Evolutionary conservation across 2,797 vertebrate species (phyloP).

Genomic region (Avahi laniger): DNA sequence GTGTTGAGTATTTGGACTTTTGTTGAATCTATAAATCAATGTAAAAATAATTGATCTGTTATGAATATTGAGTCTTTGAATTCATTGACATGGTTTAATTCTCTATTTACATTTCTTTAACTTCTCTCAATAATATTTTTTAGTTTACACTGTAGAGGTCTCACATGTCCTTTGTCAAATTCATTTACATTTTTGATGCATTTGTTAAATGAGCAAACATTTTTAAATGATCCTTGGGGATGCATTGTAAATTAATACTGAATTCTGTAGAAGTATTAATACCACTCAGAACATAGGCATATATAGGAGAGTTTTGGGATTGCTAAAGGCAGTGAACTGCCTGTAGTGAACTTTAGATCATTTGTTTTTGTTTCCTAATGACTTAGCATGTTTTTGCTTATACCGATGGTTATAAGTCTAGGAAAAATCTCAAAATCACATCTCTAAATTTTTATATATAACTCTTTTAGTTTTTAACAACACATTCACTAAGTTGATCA

Average conservation of each 20-base stretch:
- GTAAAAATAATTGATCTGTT: neutral
- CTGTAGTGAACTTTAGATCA: neutral
- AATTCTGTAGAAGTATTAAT: constrained; percentile 32
- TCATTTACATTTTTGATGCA: neutral
- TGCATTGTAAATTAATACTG: constrained; percentile 53
- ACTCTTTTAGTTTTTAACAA: neutral
- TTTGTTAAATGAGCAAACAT: constrained; percentile 25
- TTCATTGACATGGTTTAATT: neutral
- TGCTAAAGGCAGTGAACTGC: neutral
- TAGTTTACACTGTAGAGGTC: neutral
- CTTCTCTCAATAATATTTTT: neutral
- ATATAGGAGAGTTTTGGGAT: neutral
- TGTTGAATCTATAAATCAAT: neutral
- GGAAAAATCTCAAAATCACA: neutral
- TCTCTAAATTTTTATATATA: neutral
- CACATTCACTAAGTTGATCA: neutral
- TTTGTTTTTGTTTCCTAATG: neutral
- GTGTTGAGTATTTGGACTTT: neutral
- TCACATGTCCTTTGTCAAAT: neutral
- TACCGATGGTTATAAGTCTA: neutral
- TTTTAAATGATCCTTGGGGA: constrained; percentile 32
- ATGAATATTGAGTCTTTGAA: neutral
- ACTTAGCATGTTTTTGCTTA: neutral
- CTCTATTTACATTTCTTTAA: neutral
- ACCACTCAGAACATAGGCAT: neutral